Evolutionary conservation across 2,113 vertebrate genomes (phyloP).

Genomic region (Pavo muticus): DNA sequence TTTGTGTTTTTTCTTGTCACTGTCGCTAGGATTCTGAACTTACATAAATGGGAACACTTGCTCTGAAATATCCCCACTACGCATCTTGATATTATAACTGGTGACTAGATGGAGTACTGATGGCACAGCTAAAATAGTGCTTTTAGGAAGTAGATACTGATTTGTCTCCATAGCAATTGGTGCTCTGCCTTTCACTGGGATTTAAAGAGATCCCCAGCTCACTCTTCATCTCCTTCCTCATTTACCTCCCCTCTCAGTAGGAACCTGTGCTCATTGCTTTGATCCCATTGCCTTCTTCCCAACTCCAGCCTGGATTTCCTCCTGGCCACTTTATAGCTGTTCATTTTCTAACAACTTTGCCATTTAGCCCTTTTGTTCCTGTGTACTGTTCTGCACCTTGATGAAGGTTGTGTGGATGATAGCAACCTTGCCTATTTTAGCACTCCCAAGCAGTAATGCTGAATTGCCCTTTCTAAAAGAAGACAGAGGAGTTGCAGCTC

Average conservation of each 20-base stretch:
- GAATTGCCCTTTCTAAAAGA: background rate
- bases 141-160: background rate
- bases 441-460: too few relatives aligned
- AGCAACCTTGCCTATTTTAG: rapidly evolving
- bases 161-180: background rate
- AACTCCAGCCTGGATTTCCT: background rate
- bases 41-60: background rate
- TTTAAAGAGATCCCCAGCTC: background rate
- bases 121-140: background rate
- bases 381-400: background rate
- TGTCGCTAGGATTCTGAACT: background rate
- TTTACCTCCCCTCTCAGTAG: rapidly evolving
- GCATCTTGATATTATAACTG: background rate
- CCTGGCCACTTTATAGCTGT: background rate
- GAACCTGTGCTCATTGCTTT: background rate
- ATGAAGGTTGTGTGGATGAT: too few relatives aligned
- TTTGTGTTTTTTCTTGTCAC: background rate
- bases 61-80: background rate
- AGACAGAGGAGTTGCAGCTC: background rate
- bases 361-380: background rate
- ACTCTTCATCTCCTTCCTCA: background rate
- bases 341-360: background rate
- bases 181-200: background rate
- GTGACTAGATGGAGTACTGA: background rate
- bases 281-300: background rate